phyloP scores from a whole-genome alignment of 2,888 invertebrate genomes.

The Leptopterna dolabrata region DNA sequence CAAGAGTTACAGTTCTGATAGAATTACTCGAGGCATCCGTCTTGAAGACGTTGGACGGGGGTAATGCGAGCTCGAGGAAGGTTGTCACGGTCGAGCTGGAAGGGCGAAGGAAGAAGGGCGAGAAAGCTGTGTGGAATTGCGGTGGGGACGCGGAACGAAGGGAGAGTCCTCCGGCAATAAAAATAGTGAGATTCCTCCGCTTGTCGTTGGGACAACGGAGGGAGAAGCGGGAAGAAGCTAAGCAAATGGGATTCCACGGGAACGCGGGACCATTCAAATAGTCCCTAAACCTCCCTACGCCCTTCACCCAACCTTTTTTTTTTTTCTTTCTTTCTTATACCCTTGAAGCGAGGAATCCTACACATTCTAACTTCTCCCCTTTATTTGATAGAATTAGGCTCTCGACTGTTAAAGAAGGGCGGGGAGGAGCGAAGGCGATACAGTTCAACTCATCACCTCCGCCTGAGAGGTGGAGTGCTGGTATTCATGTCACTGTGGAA shows the following conservation, averaged over 20 bases:
- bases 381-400: constrained; percentile 40
- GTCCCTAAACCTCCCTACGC: constrained; percentile 9
- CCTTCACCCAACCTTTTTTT: not conserved
- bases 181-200: constrained; percentile 40
- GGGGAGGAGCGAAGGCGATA: not conserved
- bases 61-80: not conserved
- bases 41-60: not conserved
- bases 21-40: constrained; percentile 26
- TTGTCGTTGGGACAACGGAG: constrained; percentile 11
- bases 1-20: constrained; percentile 8
- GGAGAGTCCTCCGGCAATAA: constrained; percentile 12
- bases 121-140: not conserved
- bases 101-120: not conserved
- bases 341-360: constrained; percentile 16
- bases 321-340: not conserved
- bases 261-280: constrained; percentile 42
- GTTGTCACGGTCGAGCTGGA: not conserved
- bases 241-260: constrained; percentile 39
- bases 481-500: too few species aligned
- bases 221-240: constrained; percentile 38
- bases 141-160: not conserved
- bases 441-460: not conserved
- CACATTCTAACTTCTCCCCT: constrained; percentile 37
- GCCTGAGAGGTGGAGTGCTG: not conserved
- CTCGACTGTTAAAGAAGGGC: not conserved